Evolutionary conservation across 2,113 vertebrate species (phyloP).

Genomic region (Phycodurus eques): DNA sequence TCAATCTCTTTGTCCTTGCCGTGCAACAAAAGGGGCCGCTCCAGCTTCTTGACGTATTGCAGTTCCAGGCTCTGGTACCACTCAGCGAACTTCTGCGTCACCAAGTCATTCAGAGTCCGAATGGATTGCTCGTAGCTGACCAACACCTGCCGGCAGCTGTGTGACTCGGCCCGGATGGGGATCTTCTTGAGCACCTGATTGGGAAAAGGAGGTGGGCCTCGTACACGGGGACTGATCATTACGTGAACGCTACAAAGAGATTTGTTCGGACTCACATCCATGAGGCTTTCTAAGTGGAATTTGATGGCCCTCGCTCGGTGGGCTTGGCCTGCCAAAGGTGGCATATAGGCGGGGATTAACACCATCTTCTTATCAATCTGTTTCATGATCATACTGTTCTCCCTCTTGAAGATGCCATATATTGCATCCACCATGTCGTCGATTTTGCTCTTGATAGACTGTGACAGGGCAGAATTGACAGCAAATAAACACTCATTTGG

Average conservation of each 20-base stretch:
- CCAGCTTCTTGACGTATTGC: constrained; percentile 71
- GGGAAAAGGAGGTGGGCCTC: not conserved
- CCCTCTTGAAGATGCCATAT: constrained; percentile 72
- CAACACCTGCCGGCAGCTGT: constrained; percentile 63
- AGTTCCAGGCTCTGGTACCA: constrained; percentile 79
- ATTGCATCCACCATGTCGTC: constrained; percentile 78
- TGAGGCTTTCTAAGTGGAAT: constrained; percentile 66
- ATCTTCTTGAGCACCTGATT: constrained; percentile 72
- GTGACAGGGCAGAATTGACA: not conserved
- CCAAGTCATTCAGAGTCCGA: constrained; percentile 77
- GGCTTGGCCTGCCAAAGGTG: constrained; percentile 67
- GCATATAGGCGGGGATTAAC: constrained; percentile 62
- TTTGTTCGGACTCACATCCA: constrained; percentile 67
- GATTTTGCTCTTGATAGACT: constrained; percentile 77
- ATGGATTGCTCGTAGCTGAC: constrained; percentile 63
- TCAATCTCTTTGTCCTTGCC: constrained; percentile 74
- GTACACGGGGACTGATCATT: not conserved
- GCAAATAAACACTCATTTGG: not conserved
- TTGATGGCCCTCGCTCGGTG: constrained; percentile 68
- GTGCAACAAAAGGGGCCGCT: constrained; percentile 75
- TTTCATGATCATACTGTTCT: constrained; percentile 72
- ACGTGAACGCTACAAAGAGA: not conserved
- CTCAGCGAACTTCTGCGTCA: constrained; percentile 76
- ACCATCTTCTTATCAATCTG: constrained; percentile 62
- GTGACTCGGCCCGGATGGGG: constrained; percentile 72